These are phyloP conservation scores for Coryphaenoides rupestris DNA, from an alignment of 2,113 vertebrate genomes.

Conservation along the genomic window DNA sequence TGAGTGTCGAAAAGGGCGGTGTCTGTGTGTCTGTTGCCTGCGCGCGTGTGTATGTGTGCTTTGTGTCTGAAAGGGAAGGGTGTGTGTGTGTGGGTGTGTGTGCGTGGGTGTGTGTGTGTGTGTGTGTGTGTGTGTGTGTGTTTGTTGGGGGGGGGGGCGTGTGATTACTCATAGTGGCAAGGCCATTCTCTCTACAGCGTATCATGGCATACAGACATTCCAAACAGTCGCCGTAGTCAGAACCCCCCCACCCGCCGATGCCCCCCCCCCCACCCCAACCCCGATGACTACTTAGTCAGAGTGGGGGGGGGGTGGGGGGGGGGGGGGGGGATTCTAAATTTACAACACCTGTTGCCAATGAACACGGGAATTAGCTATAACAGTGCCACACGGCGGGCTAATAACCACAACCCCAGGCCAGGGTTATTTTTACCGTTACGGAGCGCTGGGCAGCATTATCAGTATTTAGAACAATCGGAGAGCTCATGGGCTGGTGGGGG, in stretches of 20 bases:
- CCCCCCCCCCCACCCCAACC: too few species aligned
- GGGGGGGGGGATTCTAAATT: slow-evolving; percentile 41
- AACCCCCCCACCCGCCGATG: background rate
- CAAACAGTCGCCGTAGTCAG: slow-evolving; percentile 52
- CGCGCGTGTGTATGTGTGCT: too few species aligned
- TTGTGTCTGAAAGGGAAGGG: too few species aligned
- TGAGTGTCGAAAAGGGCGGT: too few species aligned
- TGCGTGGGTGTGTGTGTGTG: too few species aligned
- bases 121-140: too few species aligned
- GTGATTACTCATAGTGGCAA: slow-evolving; percentile 42
- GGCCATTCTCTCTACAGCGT: slow-evolving; percentile 42
- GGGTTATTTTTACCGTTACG: slow-evolving; percentile 49
- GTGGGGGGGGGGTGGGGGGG: slow-evolving; percentile 49
- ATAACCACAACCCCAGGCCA: slow-evolving; percentile 28
- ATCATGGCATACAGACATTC: slow-evolving; percentile 57
- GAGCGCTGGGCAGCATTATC: slow-evolving; percentile 45
- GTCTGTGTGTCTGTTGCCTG: too few species aligned
- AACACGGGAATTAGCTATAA: slow-evolving; percentile 19
- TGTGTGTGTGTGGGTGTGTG: too few species aligned
- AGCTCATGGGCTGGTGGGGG: slow-evolving; percentile 20
- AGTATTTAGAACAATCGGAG: slow-evolving; percentile 40
- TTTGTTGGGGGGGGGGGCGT: slow-evolving; percentile 4
- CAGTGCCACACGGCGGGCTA: slow-evolving; percentile 26
- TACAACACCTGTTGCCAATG: slow-evolving; percentile 60
- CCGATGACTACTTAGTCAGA: slow-evolving; percentile 19